Percentiles rank a stretch among this genome's conserved stretches.
Conservation (phyloP, 2,888 invertebrate genomes). For the Euplagia quadripunctaria region DNA sequence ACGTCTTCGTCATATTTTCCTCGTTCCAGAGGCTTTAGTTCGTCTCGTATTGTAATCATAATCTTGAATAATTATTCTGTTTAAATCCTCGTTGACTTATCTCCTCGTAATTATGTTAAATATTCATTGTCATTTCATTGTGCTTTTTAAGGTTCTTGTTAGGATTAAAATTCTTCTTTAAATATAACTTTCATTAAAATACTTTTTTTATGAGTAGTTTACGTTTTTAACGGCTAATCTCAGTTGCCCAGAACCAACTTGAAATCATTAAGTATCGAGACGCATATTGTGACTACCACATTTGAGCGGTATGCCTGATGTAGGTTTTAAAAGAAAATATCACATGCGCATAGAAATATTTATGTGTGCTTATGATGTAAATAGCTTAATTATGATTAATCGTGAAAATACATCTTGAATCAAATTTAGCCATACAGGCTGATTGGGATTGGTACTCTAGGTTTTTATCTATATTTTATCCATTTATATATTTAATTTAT, state of each 20-base stretch:
- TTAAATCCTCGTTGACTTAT: conserved; percentile 25
- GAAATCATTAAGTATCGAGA: no score
- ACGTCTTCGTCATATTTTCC: conserved; percentile 19
- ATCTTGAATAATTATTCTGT: conserved; percentile 22
- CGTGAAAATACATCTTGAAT: no score
- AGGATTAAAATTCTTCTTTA: background rate
- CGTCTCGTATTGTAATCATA: conserved; percentile 20
- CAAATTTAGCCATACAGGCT: no score
- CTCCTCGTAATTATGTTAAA: conserved; percentile 20
- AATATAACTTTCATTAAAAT: no score
- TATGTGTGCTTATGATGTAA: background rate
- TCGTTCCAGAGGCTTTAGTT: conserved; percentile 21
- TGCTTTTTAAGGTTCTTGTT: background rate
- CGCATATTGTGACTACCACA: no score
- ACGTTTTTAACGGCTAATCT: no score
- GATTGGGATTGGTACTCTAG: no score
- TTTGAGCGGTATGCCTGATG: background rate
- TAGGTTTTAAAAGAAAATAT: background rate
- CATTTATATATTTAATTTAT: no score
- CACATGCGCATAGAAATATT: background rate
- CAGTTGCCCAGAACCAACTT: no score
- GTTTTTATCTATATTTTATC: no score
- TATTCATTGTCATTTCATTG: conserved; percentile 20
- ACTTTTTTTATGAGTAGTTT: background rate
- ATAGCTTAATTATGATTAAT: background rate